Conservation (phyloP, 92 coral and sea anemone genomes). For the Zoanthus solanderi region DNA sequence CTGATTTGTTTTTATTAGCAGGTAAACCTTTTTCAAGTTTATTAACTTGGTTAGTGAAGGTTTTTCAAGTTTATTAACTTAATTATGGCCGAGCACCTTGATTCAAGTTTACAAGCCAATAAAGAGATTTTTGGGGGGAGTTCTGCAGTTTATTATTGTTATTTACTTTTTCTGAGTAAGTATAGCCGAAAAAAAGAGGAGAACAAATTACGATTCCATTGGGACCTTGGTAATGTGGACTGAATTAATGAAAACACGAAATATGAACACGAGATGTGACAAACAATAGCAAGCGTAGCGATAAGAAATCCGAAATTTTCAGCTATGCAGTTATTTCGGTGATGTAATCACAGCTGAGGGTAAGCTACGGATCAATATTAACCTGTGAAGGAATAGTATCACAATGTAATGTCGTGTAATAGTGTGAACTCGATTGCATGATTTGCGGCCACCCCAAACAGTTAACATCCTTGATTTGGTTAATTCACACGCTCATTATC, state of each 20-base stretch:
- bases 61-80: not conserved
- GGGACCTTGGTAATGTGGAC: slow-evolving; percentile 19
- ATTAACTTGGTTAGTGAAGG: not conserved
- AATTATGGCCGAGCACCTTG: not conserved
- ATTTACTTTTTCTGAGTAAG: not conserved
- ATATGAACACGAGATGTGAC: not conserved
- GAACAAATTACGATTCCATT: slow-evolving; percentile 23
- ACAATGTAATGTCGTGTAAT: not conserved
- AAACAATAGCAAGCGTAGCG: slow-evolving; percentile 10
- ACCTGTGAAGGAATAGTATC: not conserved
- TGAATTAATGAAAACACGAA: slow-evolving; percentile 10
- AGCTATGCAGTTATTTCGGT: not conserved
- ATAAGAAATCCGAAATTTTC: not conserved
- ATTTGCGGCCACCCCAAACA: not conserved
- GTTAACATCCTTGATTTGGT: not conserved
- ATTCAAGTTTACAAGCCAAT: not conserved
- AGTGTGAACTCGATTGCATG: slow-evolving; percentile 39
- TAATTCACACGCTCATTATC: not conserved
- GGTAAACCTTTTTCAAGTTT: too few species aligned
- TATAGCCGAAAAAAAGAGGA: not conserved
- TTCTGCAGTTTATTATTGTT: not conserved
- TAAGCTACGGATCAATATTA: slow-evolving; percentile 3
- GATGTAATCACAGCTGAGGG: slow-evolving; percentile 4
- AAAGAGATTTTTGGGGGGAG: not conserved
- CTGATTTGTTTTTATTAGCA: not conserved